Base-by-base conservation (phyloP, 2,113 vertebrate genomes). In the Ailuropoda melanoleuca region DNA sequence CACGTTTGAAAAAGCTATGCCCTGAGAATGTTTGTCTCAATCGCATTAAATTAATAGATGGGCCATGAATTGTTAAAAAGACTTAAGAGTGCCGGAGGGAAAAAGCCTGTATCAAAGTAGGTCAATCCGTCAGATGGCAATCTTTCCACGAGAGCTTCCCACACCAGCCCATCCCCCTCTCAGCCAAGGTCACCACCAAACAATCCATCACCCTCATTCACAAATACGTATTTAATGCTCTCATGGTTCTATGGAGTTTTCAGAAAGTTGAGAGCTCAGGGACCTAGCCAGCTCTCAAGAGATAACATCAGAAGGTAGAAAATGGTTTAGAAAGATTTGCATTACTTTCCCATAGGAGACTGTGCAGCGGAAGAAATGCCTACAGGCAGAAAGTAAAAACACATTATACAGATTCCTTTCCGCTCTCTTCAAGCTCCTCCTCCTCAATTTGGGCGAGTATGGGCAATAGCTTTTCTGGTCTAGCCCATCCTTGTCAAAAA, bases 1-100 rank as follows among this genome's bases (percentile, higher is more conserved):
- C 74, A 64, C 80, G 31, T 86, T 78, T 37, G 88, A 31, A 48
- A 91, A 97, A 88, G 80, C 19, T 34, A 18, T 6, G 53, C 70
- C 81, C 68, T 92, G 84, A 91, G 92, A 66, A n/a, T 14, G 56
- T 78, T 68, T 58, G 70, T 93, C 70, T 93, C 74, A 8, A 78
- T 78, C 48, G 9, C 56, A 60, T 70, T 86, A 64, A 93, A 77
- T 87, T 85, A 87, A 90, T 82, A 90, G 92, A 55, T 48, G 64
- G 56, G 29, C 18, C 62, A 50, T 77, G 88, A 92, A 56, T 96
- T 96, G 64, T 95, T 92, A 74, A 92, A 92, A 95, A 96, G 81
- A 88, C 62, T 88, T 91, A 9, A 92, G 94, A 70, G 31, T 31
- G 6, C 46, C 75, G 14, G 48, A 31, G 81, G 62, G 8, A 19